phyloP scores from a whole-genome alignment of 2,888 invertebrate species.

The Cerceris ruficornis region DNA sequence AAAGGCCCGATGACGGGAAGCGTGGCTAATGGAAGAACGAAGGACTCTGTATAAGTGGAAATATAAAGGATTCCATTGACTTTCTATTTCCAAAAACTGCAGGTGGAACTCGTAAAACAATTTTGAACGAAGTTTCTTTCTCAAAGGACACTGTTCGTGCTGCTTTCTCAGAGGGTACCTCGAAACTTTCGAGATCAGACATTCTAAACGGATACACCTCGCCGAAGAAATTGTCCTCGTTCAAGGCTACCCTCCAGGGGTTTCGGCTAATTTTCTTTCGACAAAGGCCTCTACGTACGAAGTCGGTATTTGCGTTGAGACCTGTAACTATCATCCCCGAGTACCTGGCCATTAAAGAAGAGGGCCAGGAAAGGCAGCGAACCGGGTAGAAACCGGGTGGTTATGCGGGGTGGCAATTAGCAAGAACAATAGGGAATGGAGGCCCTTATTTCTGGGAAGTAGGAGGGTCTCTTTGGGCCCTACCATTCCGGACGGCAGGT shows the following conservation, averaged over 20 bases:
- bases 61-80: background rate
- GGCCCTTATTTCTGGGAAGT: conserved; percentile 77
- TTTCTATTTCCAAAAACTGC: background rate
- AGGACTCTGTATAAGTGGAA: background rate
- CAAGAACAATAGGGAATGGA: conserved; percentile 79
- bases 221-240: conserved; percentile 38
- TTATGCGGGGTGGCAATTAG: conserved; percentile 80
- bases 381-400: conserved; percentile 57
- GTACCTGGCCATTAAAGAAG: conserved; percentile 68
- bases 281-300: conserved; percentile 61
- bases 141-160: conserved; percentile 3
- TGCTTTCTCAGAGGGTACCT: too few species aligned
- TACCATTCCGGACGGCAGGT: conserved; percentile 56
- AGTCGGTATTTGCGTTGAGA: conserved; percentile 71
- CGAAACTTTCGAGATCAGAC: background rate
- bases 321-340: conserved; percentile 69
- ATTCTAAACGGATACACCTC: conserved; percentile 24
- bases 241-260: conserved; percentile 34
- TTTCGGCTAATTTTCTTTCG: conserved; percentile 65
- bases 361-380: conserved; percentile 42
- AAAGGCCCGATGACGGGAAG: background rate
- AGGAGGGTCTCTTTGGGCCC: conserved; percentile 68
- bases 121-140: background rate
- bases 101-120: conserved; percentile 5
- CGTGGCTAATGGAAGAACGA: background rate